These are phyloP conservation scores for Geotrypetes seraphini DNA, from an alignment of 2,797 vertebrate species.

Conservation along the genomic window DNA sequence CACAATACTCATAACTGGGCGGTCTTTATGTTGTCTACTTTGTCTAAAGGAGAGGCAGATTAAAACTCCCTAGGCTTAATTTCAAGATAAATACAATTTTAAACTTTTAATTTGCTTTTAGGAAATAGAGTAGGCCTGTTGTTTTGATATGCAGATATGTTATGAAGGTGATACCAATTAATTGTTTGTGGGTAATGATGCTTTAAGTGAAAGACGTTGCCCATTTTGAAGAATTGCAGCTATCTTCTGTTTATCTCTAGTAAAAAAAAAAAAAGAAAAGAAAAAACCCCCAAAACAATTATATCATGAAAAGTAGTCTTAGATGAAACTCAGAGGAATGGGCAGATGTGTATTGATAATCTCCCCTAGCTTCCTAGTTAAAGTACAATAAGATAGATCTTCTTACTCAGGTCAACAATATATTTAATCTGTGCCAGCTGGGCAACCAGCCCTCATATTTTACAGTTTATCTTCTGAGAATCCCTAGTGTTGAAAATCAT, in stretches of 20 bases:
- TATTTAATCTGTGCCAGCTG: conserved; percentile 33
- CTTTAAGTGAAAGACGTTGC: conserved; percentile 9
- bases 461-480: no score
- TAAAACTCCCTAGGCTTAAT: conserved; percentile 12
- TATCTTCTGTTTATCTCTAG: conserved; percentile 13
- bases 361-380: conserved; percentile 14
- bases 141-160: background rate
- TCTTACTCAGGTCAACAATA: conserved; percentile 21
- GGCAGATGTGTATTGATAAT: background rate
- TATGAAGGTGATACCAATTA: conserved; percentile 2
- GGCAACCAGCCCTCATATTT: conserved; percentile 6
- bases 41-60: no score
- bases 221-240: conserved; percentile 16
- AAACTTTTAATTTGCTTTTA: background rate
- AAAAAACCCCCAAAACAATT: no score
- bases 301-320: conserved; percentile 8
- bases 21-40: no score
- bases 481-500: conserved; percentile 34
- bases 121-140: conserved; percentile 5
- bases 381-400: conserved; percentile 21
- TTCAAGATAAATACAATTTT: conserved; percentile 4
- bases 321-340: conserved; percentile 5
- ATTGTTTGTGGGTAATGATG: conserved; percentile 16
- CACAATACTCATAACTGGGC: no score
- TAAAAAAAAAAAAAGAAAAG: no score